Percentiles rank a stretch among this genome's conserved stretches.
phyloP scores from a whole-genome alignment of 2,797 vertebrate genomes.

The Vultur gryphus region DNA sequence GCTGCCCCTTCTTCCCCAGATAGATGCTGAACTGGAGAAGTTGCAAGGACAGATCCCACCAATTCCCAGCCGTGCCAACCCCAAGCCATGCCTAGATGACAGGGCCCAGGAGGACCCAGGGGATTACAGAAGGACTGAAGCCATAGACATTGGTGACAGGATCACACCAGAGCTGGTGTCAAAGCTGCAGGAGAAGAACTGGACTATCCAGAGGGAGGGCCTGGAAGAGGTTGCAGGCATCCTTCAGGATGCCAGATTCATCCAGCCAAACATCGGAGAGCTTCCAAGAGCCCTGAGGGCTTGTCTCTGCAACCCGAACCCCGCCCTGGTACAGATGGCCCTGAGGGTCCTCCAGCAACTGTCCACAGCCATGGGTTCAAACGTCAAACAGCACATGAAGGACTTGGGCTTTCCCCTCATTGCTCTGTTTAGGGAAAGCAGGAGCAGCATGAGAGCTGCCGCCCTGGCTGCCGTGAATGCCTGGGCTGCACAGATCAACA shows the following conservation, averaged over 20 bases:
- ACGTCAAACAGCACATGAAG: constrained; percentile 85
- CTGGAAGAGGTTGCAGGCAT: constrained; percentile 83
- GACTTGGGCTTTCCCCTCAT: constrained; percentile 83
- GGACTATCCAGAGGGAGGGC: constrained; percentile 89
- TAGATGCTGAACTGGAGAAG: constrained; percentile 88
- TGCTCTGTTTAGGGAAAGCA: constrained; percentile 87
- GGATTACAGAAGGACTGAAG: constrained; percentile 67
- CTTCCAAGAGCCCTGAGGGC: constrained; percentile 82
- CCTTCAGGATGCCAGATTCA: constrained; percentile 85
- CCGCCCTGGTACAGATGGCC: constrained; percentile 86
- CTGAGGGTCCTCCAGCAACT: constrained; percentile 86
- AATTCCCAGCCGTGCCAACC: constrained; percentile 68
- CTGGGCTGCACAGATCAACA: constrained; percentile 89
- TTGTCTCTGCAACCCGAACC: constrained; percentile 87
- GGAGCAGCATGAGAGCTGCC: constrained; percentile 69
- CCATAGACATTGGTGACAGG: constrained; percentile 87
- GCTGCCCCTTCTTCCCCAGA: constrained; percentile 85
- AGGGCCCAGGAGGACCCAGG: constrained; percentile 64
- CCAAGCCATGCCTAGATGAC: constrained; percentile 70
- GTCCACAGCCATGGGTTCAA: constrained; percentile 83
- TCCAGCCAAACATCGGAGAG: constrained; percentile 83
- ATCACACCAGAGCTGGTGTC: constrained; percentile 83
- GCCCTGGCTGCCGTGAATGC: constrained; percentile 82
- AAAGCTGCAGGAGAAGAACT: constrained; percentile 88
- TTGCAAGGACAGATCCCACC: constrained; percentile 85